A percentile compares a stretch with the other conserved stretches of the same genome.
Evolutionary conservation across 30 jellyfish, hydroid and myxozoan species (phyloP).

Genomic region (Clytia hemisphaerica): DNA sequence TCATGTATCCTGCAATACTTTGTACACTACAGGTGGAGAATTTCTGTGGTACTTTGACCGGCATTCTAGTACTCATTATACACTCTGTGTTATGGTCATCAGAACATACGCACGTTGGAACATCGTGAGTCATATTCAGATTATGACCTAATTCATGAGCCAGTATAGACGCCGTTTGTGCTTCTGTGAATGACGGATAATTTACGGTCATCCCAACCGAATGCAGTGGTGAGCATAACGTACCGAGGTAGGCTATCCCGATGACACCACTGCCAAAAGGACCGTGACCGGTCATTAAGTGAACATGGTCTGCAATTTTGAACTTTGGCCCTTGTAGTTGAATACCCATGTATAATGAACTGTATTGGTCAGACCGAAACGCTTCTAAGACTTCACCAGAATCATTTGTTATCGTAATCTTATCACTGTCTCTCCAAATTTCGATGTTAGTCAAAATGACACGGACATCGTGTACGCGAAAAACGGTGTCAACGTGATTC

Average conservation of each 20-base stretch:
- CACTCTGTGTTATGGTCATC: conserved; percentile 10
- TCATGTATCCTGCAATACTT: not conserved
- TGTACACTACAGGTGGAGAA: not conserved
- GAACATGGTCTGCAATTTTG: not conserved
- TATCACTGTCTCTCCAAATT: too few relatives aligned
- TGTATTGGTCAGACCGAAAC: too few relatives aligned
- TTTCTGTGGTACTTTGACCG: not conserved
- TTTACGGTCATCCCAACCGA: not conserved
- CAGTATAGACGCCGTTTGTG: conserved; percentile 36
- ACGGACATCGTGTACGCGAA: too few relatives aligned
- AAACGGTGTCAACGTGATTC: too few relatives aligned
- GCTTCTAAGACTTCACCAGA: too few relatives aligned
- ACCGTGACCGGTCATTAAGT: not conserved
- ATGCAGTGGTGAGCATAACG: conserved; percentile 40
- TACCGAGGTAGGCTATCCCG: conserved; percentile 52
- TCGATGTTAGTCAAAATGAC: too few relatives aligned
- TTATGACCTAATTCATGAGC: conserved; percentile 89
- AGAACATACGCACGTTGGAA: conserved; percentile 30
- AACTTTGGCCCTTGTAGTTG: too few relatives aligned
- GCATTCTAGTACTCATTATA: conserved; percentile 24
- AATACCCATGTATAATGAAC: too few relatives aligned
- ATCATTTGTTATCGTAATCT: too few relatives aligned
- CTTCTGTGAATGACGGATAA: not conserved
- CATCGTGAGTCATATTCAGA: conserved; percentile 64
- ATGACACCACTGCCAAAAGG: not conserved